A percentile compares a stretch with the other conserved stretches of the same genome.
These are phyloP conservation scores for Rhopilema esculentum DNA, from an alignment of 30 jellyfish, hydroid and myxozoan species.

Conservation along the genomic window DNA sequence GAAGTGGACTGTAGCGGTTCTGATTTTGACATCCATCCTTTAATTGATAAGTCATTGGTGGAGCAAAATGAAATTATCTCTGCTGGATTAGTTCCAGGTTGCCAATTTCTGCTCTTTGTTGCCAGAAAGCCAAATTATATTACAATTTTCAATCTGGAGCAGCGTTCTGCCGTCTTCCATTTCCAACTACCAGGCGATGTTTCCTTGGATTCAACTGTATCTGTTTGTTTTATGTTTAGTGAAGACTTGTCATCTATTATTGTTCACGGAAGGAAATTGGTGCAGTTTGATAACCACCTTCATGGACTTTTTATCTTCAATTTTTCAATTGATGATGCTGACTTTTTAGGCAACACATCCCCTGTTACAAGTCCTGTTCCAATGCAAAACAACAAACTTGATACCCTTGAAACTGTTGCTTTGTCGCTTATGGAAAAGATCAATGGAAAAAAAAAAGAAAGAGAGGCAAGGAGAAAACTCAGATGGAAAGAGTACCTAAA, in stretches of 20 bases:
- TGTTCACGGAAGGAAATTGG: constrained; percentile 5
- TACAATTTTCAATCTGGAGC: constrained; percentile 37
- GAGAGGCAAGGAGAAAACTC: constrained; percentile 16
- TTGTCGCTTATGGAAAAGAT: background rate
- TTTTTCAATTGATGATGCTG: constrained; percentile 10
- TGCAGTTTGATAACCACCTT: constrained; percentile 6
- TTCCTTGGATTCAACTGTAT: background rate
- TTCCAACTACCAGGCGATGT: constrained; percentile 44
- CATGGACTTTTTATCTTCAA: constrained; percentile 21
- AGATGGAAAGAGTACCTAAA: constrained; percentile 44
- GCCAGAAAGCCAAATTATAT: constrained; percentile 44
- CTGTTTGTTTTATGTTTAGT: constrained; percentile 8
- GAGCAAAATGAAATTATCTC: constrained; percentile 13
- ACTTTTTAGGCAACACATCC: background rate
- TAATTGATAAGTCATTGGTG: constrained; percentile 22
- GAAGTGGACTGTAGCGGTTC: constrained; percentile 4
- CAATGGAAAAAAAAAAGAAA: background rate
- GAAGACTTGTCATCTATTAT: constrained; percentile 15
- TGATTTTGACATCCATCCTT: background rate
- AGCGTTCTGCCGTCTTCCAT: constrained; percentile 30
- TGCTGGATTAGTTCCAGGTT: background rate
- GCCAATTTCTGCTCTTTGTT: constrained; percentile 36
- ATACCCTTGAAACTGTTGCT: constrained; percentile 16
- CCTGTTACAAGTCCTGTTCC: background rate
- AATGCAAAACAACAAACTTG: background rate